Conservation (phyloP, 2,888 invertebrate species). For the Chironomus tentans region DNA sequence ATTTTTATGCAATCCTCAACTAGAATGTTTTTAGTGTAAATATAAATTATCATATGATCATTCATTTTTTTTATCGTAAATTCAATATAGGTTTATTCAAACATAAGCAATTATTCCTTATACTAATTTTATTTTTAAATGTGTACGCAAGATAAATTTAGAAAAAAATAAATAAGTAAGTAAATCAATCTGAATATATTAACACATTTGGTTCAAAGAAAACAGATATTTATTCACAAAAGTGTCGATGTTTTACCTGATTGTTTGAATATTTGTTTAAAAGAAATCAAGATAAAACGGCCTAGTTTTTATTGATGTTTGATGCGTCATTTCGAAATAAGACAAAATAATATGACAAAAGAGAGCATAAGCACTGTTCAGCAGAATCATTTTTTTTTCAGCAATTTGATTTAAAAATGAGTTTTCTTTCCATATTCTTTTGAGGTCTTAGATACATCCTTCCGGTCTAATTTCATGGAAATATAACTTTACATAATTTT, state of each 20-base stretch:
- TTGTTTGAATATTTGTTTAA: background rate
- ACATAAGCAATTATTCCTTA: background rate
- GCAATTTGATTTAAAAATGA: background rate
- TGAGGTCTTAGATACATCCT: conserved; percentile 2
- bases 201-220: background rate
- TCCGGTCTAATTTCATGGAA: background rate
- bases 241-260: background rate
- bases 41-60: too few relatives aligned
- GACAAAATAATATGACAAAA: too few relatives aligned
- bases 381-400: background rate
- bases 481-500: background rate
- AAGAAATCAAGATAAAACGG: background rate
- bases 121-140: background rate
- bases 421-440: background rate
- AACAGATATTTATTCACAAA: background rate
- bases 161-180: background rate
- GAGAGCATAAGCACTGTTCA: too few relatives aligned
- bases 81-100: background rate
- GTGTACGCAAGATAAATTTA: conserved; percentile 1
- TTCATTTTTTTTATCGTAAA: too few relatives aligned
- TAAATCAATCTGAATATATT: background rate
- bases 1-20: background rate
- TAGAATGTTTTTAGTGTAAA: too few relatives aligned
- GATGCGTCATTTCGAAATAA: background rate
- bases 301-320: background rate